These are phyloP conservation scores for Hetaerina americana DNA, from an alignment of 1,140 invertebrate genomes.

Conservation along the genomic window DNA sequence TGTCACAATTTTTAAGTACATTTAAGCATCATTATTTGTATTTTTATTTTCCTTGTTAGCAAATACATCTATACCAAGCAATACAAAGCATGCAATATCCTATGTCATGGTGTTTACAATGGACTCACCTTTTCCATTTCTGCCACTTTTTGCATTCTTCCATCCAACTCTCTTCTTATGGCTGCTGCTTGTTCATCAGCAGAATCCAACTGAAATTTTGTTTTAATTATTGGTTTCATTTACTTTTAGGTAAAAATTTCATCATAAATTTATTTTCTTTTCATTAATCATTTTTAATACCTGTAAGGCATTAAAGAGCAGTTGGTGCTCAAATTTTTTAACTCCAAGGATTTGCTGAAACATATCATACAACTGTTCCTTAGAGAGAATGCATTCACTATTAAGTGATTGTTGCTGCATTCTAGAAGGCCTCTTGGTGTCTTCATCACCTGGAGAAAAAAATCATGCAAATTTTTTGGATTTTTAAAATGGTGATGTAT, in stretches of 20 bases:
- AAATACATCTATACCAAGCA: too few relatives aligned
- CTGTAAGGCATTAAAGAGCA: conserved; percentile 96
- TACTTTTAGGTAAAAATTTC: neutral
- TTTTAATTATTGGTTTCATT: neutral
- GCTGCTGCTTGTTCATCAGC: conserved; percentile 99
- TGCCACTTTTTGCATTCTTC: conserved; percentile 87
- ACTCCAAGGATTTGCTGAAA: conserved; percentile 97
- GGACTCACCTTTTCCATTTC: conserved; percentile 93
- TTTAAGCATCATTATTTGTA: too few relatives aligned
- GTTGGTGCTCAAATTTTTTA: conserved; percentile 99
- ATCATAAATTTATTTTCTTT: too few relatives aligned
- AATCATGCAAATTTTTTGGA: too few relatives aligned
- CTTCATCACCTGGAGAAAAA: conserved; percentile 67
- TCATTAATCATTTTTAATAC: conserved; percentile 40
- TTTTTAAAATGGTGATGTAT: too few relatives aligned
- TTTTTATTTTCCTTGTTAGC: too few relatives aligned
- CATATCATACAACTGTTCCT: conserved; percentile 98
- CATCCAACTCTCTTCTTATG: conserved; percentile 94
- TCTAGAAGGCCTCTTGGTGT: conserved; percentile 68
- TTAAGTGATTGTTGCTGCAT: conserved; percentile 79
- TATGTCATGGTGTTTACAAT: too few relatives aligned
- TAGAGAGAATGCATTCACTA: conserved; percentile 82
- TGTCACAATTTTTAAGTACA: too few relatives aligned
- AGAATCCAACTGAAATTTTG: conserved; percentile 74
- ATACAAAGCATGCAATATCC: too few relatives aligned